Percentiles rank a stretch among this genome's conserved stretches.
phyloP scores from a whole-genome alignment of 1,140 invertebrate species.

The Formica exsecta region DNA sequence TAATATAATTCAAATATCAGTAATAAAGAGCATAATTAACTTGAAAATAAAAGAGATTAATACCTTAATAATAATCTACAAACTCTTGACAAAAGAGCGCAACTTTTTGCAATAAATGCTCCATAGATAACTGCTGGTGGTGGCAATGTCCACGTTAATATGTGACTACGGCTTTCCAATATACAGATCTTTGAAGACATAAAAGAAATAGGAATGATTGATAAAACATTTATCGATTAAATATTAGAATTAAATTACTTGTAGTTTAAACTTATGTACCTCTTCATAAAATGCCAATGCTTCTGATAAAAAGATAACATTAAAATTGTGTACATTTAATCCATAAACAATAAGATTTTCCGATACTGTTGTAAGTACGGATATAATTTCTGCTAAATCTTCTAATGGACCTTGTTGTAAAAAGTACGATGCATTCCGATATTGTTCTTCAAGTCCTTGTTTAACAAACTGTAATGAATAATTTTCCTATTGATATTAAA shows the following conservation, averaged over 20 bases:
- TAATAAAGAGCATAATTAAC: constrained; percentile 17
- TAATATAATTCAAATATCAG: constrained; percentile 24
- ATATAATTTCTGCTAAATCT: constrained; percentile 73
- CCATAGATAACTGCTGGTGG: constrained; percentile 81
- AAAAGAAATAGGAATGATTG: background rate
- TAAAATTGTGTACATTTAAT: constrained; percentile 76
- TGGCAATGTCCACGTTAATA: constrained; percentile 76
- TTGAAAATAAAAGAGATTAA: constrained; percentile 32
- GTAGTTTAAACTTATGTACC: constrained; percentile 52
- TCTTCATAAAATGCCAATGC: constrained; percentile 81
- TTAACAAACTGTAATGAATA: constrained; percentile 71
- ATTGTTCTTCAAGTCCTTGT: constrained; percentile 67
- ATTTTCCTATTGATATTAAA: constrained; percentile 17
- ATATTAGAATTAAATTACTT: background rate
- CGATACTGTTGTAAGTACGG: constrained; percentile 61
- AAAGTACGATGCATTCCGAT: constrained; percentile 75
- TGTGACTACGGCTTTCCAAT: constrained; percentile 70
- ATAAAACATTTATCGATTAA: background rate
- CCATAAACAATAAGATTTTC: constrained; percentile 76
- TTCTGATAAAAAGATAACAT: constrained; percentile 76
- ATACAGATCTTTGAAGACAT: constrained; percentile 62
- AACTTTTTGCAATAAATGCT: constrained; percentile 75
- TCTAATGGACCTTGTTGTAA: constrained; percentile 71
- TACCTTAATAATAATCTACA: constrained; percentile 80
- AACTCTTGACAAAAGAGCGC: constrained; percentile 76